Evolutionary conservation across 1,140 invertebrate genomes (phyloP).

Genomic region (Lepidotrigona ventralis): DNA sequence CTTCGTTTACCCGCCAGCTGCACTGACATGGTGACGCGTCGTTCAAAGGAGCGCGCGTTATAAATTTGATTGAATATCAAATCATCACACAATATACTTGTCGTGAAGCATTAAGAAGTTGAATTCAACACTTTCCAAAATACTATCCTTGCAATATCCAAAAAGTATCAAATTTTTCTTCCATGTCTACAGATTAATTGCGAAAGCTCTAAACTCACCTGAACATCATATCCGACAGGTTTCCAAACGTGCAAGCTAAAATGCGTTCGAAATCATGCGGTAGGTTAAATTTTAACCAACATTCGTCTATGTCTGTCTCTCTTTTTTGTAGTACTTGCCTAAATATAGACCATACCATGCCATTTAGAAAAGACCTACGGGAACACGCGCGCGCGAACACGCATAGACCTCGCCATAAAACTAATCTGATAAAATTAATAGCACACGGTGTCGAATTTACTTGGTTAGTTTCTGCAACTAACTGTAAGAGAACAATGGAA

Average conservation of each 20-base stretch:
- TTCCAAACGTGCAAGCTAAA: background rate
- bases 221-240: no score
- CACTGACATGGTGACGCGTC: constrained; percentile 42
- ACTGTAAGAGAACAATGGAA: no score
- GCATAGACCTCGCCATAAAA: no score
- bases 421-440: background rate
- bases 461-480: background rate
- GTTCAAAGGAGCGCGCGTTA: no score
- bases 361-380: no score
- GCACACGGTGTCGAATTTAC: background rate
- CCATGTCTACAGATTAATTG: no score
- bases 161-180: no score
- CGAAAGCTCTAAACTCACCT: background rate
- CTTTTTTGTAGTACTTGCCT: no score
- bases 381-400: no score
- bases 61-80: background rate
- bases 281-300: background rate
- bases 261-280: background rate
- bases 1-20: constrained; percentile 17
- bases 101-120: background rate
- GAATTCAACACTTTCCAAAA: background rate
- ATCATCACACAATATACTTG: no score
- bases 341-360: no score
- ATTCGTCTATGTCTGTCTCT: background rate
- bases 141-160: background rate